Percentiles rank a stretch among this genome's conserved stretches.
Conservation (phyloP, 2,113 vertebrate species). For the Xiphophorus couchianus region DNA sequence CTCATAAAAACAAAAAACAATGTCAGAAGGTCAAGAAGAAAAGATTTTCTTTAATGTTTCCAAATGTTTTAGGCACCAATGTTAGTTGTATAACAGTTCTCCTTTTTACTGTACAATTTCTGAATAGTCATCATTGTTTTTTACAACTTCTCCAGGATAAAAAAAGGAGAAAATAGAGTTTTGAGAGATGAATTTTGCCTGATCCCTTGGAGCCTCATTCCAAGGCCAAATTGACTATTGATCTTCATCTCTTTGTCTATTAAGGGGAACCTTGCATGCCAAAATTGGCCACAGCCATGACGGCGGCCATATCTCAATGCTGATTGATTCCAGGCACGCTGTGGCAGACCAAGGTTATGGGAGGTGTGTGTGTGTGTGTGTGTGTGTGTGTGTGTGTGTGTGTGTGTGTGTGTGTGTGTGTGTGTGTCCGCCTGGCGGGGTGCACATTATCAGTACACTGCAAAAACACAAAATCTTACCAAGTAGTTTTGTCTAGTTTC, state of each 20-base stretch:
- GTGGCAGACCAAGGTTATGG: slow-evolving; percentile 47
- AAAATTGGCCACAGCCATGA: slow-evolving; percentile 61
- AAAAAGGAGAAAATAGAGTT: slow-evolving; percentile 66
- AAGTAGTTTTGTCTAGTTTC: too few relatives aligned
- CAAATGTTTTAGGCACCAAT: not conserved
- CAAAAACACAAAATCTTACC: too few relatives aligned
- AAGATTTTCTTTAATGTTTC: not conserved
- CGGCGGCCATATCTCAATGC: slow-evolving; percentile 66
- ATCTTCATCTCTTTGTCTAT: slow-evolving; percentile 76
- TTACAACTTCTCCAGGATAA: slow-evolving; percentile 11
- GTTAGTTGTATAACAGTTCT: not conserved
- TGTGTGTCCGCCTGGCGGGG: slow-evolving; percentile 25
- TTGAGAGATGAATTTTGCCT: slow-evolving; percentile 64
- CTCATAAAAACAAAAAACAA: not conserved
- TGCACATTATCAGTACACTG: slow-evolving; percentile 55
- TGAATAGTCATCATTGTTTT: slow-evolving; percentile 55
- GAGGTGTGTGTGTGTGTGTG: not conserved
- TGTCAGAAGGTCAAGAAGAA: not conserved
- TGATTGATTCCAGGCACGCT: slow-evolving; percentile 72
- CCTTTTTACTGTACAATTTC: slow-evolving; percentile 16
- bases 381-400: too few relatives aligned
- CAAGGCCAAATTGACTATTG: slow-evolving; percentile 82
- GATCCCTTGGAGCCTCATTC: slow-evolving; percentile 67
- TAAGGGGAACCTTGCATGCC: slow-evolving; percentile 68
- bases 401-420: too few relatives aligned